Evolutionary conservation across 2,113 vertebrate genomes (phyloP).

Genomic region (Bagarius yarrelli): DNA sequence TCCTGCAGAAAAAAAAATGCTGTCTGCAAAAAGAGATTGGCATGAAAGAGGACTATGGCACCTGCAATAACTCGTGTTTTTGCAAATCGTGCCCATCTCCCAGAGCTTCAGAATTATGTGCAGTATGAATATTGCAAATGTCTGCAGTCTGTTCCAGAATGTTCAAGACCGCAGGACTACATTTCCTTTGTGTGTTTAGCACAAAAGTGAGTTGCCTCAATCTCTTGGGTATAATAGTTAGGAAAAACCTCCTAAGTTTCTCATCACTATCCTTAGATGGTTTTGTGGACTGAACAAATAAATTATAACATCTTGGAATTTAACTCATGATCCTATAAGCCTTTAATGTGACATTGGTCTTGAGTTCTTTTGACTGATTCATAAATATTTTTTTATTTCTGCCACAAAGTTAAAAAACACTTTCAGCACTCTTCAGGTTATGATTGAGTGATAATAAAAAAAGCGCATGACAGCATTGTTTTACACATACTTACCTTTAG

Average conservation of each 20-base stretch:
- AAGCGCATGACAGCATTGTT: no score
- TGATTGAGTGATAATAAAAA: background rate
- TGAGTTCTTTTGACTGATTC: background rate
- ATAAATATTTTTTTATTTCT: background rate
- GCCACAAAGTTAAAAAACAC: background rate
- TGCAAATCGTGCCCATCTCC: conserved; percentile 39
- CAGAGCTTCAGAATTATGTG: conserved; percentile 35
- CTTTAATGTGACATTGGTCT: conserved; percentile 5
- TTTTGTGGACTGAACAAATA: conserved; percentile 27
- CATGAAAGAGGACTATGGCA: conserved; percentile 33
- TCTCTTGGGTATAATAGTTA: conserved; percentile 2
- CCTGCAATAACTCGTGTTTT: conserved; percentile 26
- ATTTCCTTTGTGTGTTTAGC: conserved; percentile 26
- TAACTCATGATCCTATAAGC: conserved; percentile 27
- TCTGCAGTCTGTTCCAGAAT: conserved; percentile 34
- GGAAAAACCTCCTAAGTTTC: conserved; percentile 6
- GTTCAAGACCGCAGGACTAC: conserved; percentile 11
- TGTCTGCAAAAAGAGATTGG: conserved; percentile 35
- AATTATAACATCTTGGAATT: conserved; percentile 29
- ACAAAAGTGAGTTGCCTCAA: conserved; percentile 14
- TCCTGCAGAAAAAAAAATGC: conserved; percentile 23
- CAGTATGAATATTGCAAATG: conserved; percentile 31
- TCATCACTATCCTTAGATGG: background rate
- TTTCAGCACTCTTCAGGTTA: background rate
- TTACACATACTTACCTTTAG: background rate